Evolutionary conservation across 2,888 invertebrate genomes (phyloP).

Genomic region (Eudasyphora cyanicolor): DNA sequence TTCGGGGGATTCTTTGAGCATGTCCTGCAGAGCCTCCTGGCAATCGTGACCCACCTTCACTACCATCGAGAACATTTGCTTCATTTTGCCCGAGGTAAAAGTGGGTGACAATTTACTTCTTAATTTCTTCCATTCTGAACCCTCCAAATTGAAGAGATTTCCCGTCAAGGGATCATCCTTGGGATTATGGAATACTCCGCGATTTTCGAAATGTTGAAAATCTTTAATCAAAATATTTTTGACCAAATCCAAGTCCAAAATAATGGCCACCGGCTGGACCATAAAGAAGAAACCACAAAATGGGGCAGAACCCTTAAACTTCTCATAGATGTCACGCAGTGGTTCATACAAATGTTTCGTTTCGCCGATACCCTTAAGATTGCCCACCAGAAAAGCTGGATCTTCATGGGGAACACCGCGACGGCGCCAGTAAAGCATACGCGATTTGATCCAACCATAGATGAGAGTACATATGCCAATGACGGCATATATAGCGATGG

Average conservation of each 20-base stretch:
- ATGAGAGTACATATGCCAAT: constrained; percentile 12
- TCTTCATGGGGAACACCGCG: constrained; percentile 67
- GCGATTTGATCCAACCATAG: constrained; percentile 20
- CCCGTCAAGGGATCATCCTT: constrained; percentile 77
- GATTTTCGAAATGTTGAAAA: constrained; percentile 76
- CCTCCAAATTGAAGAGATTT: constrained; percentile 76
- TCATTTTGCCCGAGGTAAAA: constrained; percentile 81
- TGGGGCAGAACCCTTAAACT: constrained; percentile 66
- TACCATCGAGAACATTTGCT: constrained; percentile 79
- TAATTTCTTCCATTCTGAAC: constrained; percentile 74
- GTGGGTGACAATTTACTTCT: constrained; percentile 79
- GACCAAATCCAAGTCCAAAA: constrained; percentile 70
- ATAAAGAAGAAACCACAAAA: constrained; percentile 72
- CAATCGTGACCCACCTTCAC: constrained; percentile 68
- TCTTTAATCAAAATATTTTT: constrained; percentile 74
- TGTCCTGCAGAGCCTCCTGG: constrained; percentile 66
- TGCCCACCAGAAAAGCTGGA: constrained; percentile 60
- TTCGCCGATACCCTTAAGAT: constrained; percentile 48
- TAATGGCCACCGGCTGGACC: constrained; percentile 68
- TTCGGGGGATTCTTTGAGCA: constrained; percentile 48
- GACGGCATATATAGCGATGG: constrained; percentile 20
- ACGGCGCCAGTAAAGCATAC: constrained; percentile 69
- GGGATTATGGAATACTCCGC: constrained; percentile 74
- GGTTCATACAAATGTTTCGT: constrained; percentile 67
- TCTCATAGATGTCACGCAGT: constrained; percentile 42